A percentile compares a stretch with the other conserved stretches of the same genome.
Conservation (phyloP, 2,797 vertebrate genomes). For the Malacoraja senta region DNA sequence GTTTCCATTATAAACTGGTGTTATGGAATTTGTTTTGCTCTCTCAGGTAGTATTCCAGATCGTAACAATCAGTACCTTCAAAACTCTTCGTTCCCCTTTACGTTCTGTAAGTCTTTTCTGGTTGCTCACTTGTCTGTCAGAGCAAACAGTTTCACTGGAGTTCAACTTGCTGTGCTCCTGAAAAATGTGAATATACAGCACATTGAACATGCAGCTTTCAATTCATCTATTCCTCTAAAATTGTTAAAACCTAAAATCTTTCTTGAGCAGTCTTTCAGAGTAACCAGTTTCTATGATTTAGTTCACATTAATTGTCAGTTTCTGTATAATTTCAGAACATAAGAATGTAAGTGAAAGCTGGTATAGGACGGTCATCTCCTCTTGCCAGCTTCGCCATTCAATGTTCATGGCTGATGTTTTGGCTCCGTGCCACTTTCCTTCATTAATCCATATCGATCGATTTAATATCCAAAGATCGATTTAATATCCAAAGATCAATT, state of each 20-base stretch:
- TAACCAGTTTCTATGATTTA: background rate
- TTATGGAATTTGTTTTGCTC: background rate
- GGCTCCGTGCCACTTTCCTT: no score
- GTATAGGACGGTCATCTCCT: no score
- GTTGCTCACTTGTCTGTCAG: background rate
- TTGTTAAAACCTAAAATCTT: background rate
- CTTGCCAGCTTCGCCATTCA: no score
- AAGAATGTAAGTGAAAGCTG: no score
- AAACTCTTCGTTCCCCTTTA: background rate
- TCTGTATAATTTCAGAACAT: background rate
- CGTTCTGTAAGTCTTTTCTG: background rate
- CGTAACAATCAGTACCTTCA: background rate
- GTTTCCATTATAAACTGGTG: background rate
- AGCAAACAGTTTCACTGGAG: background rate
- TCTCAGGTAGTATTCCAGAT: background rate
- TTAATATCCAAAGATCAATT: no score
- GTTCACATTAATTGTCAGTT: background rate
- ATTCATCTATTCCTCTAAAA: background rate
- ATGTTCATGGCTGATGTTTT: no score
- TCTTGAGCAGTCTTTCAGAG: background rate
- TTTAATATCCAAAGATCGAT: no score
- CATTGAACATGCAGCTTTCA: background rate
- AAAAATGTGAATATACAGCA: background rate
- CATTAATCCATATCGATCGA: no score
- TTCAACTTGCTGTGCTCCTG: background rate